These are phyloP conservation scores for Bubo blakistoni DNA, from an alignment of 2,113 vertebrate genomes.

Conservation along the genomic window DNA sequence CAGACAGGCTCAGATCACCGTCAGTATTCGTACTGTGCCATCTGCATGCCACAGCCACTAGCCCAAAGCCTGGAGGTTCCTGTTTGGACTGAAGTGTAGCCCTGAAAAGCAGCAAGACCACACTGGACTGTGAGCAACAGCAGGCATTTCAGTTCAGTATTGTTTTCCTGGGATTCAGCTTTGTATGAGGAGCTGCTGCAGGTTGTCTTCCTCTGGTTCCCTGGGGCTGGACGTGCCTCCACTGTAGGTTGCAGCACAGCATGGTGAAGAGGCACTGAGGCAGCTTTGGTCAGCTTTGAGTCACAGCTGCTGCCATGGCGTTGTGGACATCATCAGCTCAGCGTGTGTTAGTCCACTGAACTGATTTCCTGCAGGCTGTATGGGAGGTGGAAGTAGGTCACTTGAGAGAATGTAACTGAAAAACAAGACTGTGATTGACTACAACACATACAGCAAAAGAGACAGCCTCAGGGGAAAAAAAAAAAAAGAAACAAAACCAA, in stretches of 20 bases:
- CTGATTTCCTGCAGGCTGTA: not conserved
- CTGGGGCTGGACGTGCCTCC: not conserved
- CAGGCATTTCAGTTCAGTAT: not conserved
- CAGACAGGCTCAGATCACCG: not conserved
- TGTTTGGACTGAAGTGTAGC: not conserved
- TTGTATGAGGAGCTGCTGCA: not conserved
- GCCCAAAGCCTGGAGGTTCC: not conserved
- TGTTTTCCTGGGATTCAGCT: not conserved
- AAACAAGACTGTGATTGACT: not conserved
- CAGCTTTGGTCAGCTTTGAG: not conserved
- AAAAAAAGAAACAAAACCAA: not conserved
- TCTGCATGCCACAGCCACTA: accelerated
- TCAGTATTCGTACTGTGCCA: accelerated
- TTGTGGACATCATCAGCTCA: not conserved
- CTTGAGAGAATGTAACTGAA: not conserved
- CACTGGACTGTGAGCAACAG: not conserved
- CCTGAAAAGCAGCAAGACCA: not conserved
- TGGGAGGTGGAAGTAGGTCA: not conserved
- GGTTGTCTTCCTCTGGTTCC: not conserved
- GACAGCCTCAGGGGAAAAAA: not conserved
- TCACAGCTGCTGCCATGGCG: accelerated
- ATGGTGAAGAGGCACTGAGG: not conserved
- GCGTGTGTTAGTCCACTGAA: accelerated
- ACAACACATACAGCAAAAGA: not conserved
- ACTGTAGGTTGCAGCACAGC: accelerated